phyloP scores from a whole-genome alignment of 2,797 vertebrate genomes.

The Miopithecus talapoin region DNA sequence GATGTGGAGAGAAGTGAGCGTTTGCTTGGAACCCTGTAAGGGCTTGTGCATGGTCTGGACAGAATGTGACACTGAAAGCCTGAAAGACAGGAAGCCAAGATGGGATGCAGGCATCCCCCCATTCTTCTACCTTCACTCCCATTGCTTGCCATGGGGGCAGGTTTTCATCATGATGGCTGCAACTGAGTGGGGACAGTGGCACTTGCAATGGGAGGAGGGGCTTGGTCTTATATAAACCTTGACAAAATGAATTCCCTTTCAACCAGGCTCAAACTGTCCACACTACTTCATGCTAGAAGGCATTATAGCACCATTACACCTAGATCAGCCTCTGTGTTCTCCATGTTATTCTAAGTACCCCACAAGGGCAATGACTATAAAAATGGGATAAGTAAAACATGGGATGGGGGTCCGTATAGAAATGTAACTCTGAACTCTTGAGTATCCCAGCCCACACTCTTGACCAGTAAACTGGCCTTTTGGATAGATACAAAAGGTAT shows the following conservation, averaged over 20 bases:
- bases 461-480: background rate
- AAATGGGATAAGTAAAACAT: conserved; percentile 11
- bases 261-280: background rate
- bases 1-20: background rate
- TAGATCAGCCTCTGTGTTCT: background rate
- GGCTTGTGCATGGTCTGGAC: background rate
- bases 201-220: background rate
- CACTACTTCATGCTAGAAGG: background rate
- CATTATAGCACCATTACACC: background rate
- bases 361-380: background rate
- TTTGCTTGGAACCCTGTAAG: background rate
- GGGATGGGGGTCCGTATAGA: background rate
- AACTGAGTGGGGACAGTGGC: background rate
- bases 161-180: background rate
- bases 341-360: background rate
- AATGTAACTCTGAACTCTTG: background rate
- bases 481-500: background rate
- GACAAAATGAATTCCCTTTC: background rate
- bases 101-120: background rate
- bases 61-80: background rate
- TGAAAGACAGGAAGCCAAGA: background rate
- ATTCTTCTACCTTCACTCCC: background rate
- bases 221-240: background rate
- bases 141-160: background rate
- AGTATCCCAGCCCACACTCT: background rate